phyloP scores from a whole-genome alignment of 2,797 vertebrate genomes.

The Rhinella marina region DNA sequence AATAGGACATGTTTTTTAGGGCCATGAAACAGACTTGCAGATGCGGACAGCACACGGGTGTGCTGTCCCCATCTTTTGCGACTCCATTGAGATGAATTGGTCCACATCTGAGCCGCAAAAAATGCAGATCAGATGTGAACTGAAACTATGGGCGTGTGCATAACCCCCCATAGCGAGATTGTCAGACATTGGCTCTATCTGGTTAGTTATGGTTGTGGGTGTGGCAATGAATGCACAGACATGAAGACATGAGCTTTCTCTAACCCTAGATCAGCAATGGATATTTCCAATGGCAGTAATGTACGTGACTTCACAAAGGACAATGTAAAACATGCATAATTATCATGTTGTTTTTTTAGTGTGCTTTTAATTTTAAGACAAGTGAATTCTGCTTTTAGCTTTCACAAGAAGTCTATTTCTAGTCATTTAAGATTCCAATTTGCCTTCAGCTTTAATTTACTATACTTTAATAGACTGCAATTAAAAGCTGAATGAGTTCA shows the following conservation, averaged over 20 bases:
- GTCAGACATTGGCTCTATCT: not conserved
- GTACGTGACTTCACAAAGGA: not conserved
- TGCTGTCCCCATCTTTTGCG: too few relatives aligned
- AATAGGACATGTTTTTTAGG: too few relatives aligned
- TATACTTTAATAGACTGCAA: slow-evolving; percentile 59
- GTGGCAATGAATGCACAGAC: not conserved
- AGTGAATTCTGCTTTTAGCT: slow-evolving; percentile 5
- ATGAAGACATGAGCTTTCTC: not conserved
- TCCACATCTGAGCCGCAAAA: too few relatives aligned
- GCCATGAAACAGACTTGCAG: too few relatives aligned
- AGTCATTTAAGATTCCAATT: slow-evolving; percentile 46
- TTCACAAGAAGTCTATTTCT: slow-evolving; percentile 31
- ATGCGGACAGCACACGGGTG: too few relatives aligned
- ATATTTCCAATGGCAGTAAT: not conserved
- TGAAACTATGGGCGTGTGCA: too few relatives aligned
- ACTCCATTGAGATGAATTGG: too few relatives aligned
- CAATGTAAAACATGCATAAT: not conserved
- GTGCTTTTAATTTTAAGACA: not conserved
- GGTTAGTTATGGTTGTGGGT: not conserved
- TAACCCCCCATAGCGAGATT: too few relatives aligned
- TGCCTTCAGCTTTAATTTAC: slow-evolving; percentile 58
- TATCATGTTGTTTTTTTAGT: not conserved
- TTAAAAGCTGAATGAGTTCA: slow-evolving; percentile 53
- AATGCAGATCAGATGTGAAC: too few relatives aligned
- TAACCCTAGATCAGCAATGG: not conserved